A percentile compares a stretch with the other conserved stretches of the same genome.
Conservation (phyloP, 2,797 vertebrate species). For the Danio albolineatus region DNA sequence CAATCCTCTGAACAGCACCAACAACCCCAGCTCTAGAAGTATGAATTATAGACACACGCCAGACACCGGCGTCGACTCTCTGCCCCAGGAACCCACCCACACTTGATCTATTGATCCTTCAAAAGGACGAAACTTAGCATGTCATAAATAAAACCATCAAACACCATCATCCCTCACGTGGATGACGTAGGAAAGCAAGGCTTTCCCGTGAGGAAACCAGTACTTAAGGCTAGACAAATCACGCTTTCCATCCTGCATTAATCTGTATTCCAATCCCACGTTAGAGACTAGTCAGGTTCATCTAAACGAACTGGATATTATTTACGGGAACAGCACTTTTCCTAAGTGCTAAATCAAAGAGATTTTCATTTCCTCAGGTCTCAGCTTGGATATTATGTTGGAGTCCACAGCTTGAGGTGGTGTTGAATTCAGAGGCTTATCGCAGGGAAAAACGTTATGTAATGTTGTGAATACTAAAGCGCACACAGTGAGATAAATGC, state of each 20-base stretch:
- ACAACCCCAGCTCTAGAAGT: conserved; percentile 13
- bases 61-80: neutral
- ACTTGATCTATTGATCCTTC: conserved; percentile 47
- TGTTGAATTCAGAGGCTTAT: conserved; percentile 36
- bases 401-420: conserved; percentile 23
- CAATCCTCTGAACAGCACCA: conserved; percentile 24
- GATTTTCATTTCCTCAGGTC: conserved; percentile 18
- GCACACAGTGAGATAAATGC: neutral
- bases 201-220: conserved; percentile 24
- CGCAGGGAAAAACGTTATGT: neutral
- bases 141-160: conserved; percentile 48
- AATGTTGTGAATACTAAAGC: conserved; percentile 24
- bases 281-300: neutral
- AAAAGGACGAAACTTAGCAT: conserved; percentile 37
- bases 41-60: conserved; percentile 40
- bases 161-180: conserved; percentile 4
- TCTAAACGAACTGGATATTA: neutral
- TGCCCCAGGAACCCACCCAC: conserved; percentile 27
- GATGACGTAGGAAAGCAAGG: conserved; percentile 20
- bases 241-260: neutral
- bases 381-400: conserved; percentile 12
- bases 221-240: conserved; percentile 15
- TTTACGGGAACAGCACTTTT: neutral
- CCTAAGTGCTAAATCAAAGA: neutral
- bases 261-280: neutral